phyloP scores from a whole-genome alignment of 2,113 vertebrate genomes.

The Halichoerus grypus region DNA sequence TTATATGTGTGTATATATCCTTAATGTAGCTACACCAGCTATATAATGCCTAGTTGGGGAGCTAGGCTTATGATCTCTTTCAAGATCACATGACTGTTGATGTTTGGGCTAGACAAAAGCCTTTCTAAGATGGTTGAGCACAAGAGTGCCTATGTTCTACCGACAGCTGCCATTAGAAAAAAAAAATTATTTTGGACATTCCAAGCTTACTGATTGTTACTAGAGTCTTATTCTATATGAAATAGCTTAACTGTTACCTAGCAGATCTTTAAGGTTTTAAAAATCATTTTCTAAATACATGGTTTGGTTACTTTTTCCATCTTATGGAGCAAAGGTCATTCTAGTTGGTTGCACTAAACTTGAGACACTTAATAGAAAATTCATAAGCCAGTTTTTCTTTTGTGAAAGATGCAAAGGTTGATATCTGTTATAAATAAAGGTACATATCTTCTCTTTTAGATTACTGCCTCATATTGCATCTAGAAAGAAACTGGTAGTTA shows the following conservation, averaged over 20 bases:
- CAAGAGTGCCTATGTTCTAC: slow-evolving; percentile 34
- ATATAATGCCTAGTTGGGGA: background rate
- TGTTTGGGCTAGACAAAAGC: slow-evolving; percentile 50
- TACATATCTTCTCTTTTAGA: background rate
- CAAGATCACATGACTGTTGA: slow-evolving; percentile 16
- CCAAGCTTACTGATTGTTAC: slow-evolving; percentile 50
- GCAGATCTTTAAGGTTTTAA: background rate
- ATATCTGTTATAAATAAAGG: slow-evolving; percentile 6
- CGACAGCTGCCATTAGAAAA: slow-evolving; percentile 34
- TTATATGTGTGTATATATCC: background rate
- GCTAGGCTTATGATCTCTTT: slow-evolving; percentile 31
- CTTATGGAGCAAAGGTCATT: background rate
- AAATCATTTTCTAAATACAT: slow-evolving; percentile 37
- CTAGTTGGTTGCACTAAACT: slow-evolving; percentile 6
- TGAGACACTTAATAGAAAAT: slow-evolving; percentile 32
- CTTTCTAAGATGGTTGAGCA: slow-evolving; percentile 59
- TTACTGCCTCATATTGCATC: slow-evolving; percentile 35
- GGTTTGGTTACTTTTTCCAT: slow-evolving; percentile 5
- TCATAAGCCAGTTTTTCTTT: slow-evolving; percentile 51
- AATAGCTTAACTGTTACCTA: slow-evolving; percentile 51
- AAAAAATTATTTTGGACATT: slow-evolving; percentile 30
- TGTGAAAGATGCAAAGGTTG: slow-evolving; percentile 45
- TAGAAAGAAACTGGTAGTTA: slow-evolving; percentile 33
- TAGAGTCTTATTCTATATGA: slow-evolving; percentile 49
- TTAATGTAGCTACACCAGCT: background rate